phyloP scores from a whole-genome alignment of 1,140 invertebrate species.

The Armadillidium nasatum region DNA sequence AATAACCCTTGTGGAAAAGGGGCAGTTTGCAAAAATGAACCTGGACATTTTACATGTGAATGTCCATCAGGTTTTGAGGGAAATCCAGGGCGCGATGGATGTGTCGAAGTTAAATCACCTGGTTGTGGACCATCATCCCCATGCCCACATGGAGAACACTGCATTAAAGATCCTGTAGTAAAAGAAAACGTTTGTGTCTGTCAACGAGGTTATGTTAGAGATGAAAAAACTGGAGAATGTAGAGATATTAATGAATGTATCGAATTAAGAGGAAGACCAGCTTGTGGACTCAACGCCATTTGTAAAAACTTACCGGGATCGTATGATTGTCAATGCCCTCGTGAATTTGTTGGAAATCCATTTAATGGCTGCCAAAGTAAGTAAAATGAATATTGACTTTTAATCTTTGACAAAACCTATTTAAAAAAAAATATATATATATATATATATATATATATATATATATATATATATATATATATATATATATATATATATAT shows the following conservation, averaged over 20 bases:
- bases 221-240: slow-evolving; percentile 63
- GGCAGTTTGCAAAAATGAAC: slow-evolving; percentile 80
- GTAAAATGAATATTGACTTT: slow-evolving; percentile 19
- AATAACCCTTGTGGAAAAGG: slow-evolving; percentile 69
- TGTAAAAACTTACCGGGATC: slow-evolving; percentile 91
- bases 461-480: too few relatives aligned
- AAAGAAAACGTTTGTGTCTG: slow-evolving; percentile 79
- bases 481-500: too few relatives aligned
- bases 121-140: slow-evolving; percentile 67
- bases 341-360: slow-evolving; percentile 81
- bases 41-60: slow-evolving; percentile 77
- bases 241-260: slow-evolving; percentile 84
- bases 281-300: slow-evolving; percentile 78
- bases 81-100: slow-evolving; percentile 67
- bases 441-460: too few relatives aligned
- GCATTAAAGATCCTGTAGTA: slow-evolving; percentile 66
- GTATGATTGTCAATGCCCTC: slow-evolving; percentile 84
- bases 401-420: too few relatives aligned
- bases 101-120: slow-evolving; percentile 59
- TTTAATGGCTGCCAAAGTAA: slow-evolving; percentile 67
- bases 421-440: neutral
- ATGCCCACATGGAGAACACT: slow-evolving; percentile 75
- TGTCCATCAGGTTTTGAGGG: slow-evolving; percentile 63
- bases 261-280: slow-evolving; percentile 62
- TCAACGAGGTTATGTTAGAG: slow-evolving; percentile 71